Evolutionary conservation across 2,888 invertebrate species (phyloP), one percentile per base, ranked within the genome.

Genomic region (Gymnocheta viridis): DNA sequence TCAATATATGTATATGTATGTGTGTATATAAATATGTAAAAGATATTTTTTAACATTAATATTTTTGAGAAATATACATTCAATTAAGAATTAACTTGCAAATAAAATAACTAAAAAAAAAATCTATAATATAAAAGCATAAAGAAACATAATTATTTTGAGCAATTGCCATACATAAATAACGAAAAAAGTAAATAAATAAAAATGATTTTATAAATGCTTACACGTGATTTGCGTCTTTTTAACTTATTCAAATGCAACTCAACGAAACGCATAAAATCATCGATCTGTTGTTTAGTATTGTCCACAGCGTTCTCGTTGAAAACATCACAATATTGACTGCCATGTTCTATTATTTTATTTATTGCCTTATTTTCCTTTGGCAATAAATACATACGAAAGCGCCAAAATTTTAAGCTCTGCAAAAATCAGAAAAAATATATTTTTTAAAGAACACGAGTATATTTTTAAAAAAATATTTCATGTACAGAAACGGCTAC

Each of bases 341-440:
- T 92, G 19, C 94, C 94, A 47, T 95, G 95, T 76, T 96, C 96
- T 10, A 96, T 92, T 74, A 97, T 96, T 89, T 94, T 95, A 90
- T 96, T 95, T 1, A 96, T 96, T 0, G 96, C 96, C 14, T 95
- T 93, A 90, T 96, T 97, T 89, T 95, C 95, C 69, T 96, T 93
- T 0, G 98, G 98, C 70, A 99, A 91, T 2, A 99, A 93, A 86
- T 98, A 96, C 86, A 98, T 96, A 58, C 98, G 94, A 90, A 98
- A 97, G 82, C 98, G 94, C 97, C 97, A 98, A 91, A 96, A 98
- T 91, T 98, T 98, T 29, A 96, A 92, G 12, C 95, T 94, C 96
- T 97, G 89, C 51, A 44, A 82, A 47, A 64, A 49, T 22, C 2
- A 19, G 5, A 12, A 38, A 38, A 14, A 38, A 38, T 38, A 14